Percentiles rank a stretch among this genome's conserved stretches.
phyloP scores from a whole-genome alignment of 2,888 invertebrate genomes.

The Uloborus plumipes region DNA sequence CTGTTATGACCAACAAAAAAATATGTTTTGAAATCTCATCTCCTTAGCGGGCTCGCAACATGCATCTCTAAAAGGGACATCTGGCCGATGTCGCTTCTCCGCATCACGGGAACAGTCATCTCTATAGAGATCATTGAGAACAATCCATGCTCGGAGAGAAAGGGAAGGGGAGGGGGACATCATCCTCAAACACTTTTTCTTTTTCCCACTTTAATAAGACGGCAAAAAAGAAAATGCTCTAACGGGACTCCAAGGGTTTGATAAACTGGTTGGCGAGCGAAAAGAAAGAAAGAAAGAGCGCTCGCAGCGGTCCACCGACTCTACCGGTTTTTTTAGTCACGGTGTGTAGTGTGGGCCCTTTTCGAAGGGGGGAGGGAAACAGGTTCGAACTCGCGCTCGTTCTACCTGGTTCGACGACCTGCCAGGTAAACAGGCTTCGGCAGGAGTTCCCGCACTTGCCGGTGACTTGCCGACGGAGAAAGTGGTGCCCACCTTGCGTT shows the following conservation, averaged over 20 bases:
- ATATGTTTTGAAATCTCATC: no score
- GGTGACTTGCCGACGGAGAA: constrained; percentile 46
- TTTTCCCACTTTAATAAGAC: no score
- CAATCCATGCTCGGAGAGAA: no score
- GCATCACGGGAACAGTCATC: no score
- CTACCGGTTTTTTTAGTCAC: constrained; percentile 48
- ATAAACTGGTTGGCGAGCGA: constrained; percentile 43
- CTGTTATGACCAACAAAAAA: no score
- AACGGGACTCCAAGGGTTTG: constrained; percentile 40
- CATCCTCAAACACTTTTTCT: no score
- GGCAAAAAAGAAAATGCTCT: neutral
- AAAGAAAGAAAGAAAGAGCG: constrained; percentile 1
- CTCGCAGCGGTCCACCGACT: constrained; percentile 55
- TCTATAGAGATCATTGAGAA: no score
- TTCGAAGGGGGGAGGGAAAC: constrained; percentile 48
- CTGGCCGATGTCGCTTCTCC: no score
- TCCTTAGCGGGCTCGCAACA: no score
- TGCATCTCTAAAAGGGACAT: no score
- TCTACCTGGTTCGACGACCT: constrained; percentile 64
- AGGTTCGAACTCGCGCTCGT: constrained; percentile 44
- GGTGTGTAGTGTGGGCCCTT: neutral
- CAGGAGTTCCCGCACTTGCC: constrained; percentile 48
- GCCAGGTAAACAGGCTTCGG: constrained; percentile 61
- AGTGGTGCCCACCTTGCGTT: constrained; percentile 43
- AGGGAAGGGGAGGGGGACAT: no score